Evolutionary conservation across 1,140 invertebrate genomes (phyloP).

Genomic region (Lepidurus apus): DNA sequence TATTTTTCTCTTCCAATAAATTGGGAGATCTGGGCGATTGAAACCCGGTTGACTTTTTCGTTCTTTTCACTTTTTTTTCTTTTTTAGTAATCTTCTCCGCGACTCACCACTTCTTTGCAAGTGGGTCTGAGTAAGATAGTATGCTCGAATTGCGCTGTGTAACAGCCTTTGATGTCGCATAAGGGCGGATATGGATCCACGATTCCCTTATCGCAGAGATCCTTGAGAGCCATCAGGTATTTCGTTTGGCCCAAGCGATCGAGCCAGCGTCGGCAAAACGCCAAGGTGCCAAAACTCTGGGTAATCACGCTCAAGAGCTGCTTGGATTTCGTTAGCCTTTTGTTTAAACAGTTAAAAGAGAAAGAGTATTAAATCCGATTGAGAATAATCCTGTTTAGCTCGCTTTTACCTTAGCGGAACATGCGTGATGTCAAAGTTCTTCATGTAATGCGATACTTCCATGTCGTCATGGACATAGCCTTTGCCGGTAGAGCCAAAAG

Average conservation of each 20-base stretch:
- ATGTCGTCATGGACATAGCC: slow-evolving; percentile 97
- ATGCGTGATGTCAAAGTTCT: slow-evolving; percentile 91
- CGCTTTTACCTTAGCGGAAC: slow-evolving; percentile 62
- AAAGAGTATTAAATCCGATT: slow-evolving; percentile 28
- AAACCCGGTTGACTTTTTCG: not conserved
- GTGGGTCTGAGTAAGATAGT: slow-evolving; percentile 95
- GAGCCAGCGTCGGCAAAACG: slow-evolving; percentile 98
- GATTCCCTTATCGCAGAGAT: slow-evolving; percentile 91
- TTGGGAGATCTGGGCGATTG: not conserved
- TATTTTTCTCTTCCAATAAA: slow-evolving; percentile 16
- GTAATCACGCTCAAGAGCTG: slow-evolving; percentile 90
- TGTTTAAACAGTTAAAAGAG: slow-evolving; percentile 37
- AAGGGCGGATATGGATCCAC: slow-evolving; percentile 97
- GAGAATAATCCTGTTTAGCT: slow-evolving; percentile 12
- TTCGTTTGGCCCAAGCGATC: slow-evolving; percentile 94
- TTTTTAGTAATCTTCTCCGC: slow-evolving; percentile 88
- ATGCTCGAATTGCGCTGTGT: slow-evolving; percentile 99
- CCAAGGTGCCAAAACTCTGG: slow-evolving; percentile 95
- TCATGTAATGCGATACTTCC: slow-evolving; percentile 99
- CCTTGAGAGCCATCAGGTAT: slow-evolving; percentile 97
- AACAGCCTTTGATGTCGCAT: slow-evolving; percentile 95
- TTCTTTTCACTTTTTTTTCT: not conserved
- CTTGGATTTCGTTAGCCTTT: slow-evolving; percentile 83
- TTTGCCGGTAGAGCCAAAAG: slow-evolving; percentile 96
- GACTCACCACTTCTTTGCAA: slow-evolving; percentile 95